Percentiles rank a stretch among this genome's conserved stretches.
phyloP scores from a whole-genome alignment of 92 coral and sea anemone genomes.

The Zoanthus sansibaricus region DNA sequence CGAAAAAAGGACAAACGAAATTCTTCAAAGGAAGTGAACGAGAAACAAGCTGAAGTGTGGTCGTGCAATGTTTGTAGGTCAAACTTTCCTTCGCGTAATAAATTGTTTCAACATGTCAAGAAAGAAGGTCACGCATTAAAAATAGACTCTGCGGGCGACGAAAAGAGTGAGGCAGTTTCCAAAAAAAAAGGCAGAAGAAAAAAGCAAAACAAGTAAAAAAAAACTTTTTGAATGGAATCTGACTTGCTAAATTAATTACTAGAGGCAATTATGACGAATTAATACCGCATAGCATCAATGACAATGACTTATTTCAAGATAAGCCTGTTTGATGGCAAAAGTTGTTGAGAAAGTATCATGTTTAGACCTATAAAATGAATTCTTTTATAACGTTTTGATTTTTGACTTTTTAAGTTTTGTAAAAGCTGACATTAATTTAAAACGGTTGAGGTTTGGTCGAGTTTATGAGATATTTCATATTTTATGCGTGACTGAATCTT shows the following conservation, averaged over 20 bases:
- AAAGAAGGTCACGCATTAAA: constrained; percentile 91
- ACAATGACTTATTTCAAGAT: constrained; percentile 3
- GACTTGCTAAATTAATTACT: neutral
- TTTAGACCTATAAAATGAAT: no score
- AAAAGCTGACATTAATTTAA: neutral
- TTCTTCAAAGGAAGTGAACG: constrained; percentile 4
- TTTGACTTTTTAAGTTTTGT: neutral
- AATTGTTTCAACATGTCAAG: constrained; percentile 94
- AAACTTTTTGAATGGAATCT: neutral
- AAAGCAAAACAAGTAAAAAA: constrained; percentile 1
- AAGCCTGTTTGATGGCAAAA: neutral
- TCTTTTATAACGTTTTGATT: neutral
- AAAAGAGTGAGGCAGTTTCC: constrained; percentile 44
- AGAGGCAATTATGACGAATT: neutral
- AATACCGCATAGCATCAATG: neutral
- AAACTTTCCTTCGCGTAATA: constrained; percentile 83
- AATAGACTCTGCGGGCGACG: constrained; percentile 53
- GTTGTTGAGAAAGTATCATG: neutral
- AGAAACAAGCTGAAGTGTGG: constrained; percentile 15
- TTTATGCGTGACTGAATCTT: constrained; percentile 30
- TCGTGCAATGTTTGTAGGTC: constrained; percentile 88
- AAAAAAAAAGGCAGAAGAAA: constrained; percentile 80
- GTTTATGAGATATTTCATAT: neutral
- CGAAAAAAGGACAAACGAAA: constrained; percentile 39
- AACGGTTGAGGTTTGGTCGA: neutral